These are phyloP conservation scores for Phaenicophaeus curvirostris DNA, from an alignment of 2,797 vertebrate species.

Conservation along the genomic window DNA sequence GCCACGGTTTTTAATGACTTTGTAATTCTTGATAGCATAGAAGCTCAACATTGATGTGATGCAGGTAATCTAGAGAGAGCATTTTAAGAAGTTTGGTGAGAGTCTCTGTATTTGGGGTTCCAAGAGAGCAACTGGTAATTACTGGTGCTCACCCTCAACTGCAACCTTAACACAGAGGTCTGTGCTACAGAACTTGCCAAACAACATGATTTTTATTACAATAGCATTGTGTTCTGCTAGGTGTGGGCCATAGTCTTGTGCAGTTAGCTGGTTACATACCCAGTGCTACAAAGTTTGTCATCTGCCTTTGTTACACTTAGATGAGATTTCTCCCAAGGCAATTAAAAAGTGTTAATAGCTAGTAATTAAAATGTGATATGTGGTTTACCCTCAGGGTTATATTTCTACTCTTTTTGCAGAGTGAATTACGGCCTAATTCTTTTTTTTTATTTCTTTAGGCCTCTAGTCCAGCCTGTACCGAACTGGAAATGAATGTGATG, in stretches of 20 bases:
- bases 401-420: neutral
- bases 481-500: constrained; percentile 94
- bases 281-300: neutral
- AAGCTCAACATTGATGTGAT: neutral
- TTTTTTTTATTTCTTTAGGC: constrained; percentile 77
- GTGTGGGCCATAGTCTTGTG: neutral
- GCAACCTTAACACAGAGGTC: neutral
- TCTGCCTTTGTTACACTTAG: neutral
- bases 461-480: constrained; percentile 93
- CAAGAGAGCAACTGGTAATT: neutral
- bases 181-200: neutral
- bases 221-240: neutral
- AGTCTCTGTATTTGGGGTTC: neutral
- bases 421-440: neutral
- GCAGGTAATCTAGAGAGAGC: neutral
- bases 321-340: neutral
- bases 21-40: neutral
- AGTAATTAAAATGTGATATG: neutral
- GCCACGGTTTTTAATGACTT: neutral
- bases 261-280: neutral
- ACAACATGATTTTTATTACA: neutral
- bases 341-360: neutral
- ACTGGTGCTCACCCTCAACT: neutral
- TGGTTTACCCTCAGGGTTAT: neutral
- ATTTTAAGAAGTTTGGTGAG: neutral